Conservation (phyloP, 37 sponge, comb jelly and placozoan species). For the Beroe ovata region DNA sequence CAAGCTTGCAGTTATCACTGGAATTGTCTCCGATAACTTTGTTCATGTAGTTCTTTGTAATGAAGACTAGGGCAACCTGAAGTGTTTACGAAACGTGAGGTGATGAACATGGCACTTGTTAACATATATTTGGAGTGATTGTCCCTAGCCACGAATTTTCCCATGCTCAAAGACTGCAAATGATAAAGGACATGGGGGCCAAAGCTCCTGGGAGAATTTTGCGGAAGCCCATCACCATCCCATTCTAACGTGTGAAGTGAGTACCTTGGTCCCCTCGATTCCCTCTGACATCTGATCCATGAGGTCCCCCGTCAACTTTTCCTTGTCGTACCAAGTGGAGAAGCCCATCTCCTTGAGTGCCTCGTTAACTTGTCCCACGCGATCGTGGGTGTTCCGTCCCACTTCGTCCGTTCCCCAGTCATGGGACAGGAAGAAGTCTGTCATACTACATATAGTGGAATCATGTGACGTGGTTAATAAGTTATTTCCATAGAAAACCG, state of each 20-base stretch:
- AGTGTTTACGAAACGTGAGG: background rate
- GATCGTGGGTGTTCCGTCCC: constrained; percentile 20
- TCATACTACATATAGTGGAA: too few relatives aligned
- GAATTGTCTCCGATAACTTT: constrained; percentile 13
- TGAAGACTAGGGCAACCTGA: background rate
- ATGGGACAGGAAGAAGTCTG: constrained; percentile 53
- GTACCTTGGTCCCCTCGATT: constrained; percentile 14
- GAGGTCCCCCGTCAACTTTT: constrained; percentile 11
- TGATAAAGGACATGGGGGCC: too few relatives aligned
- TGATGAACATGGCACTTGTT: too few relatives aligned
- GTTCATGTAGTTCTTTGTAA: constrained; percentile 3
- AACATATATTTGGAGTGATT: too few relatives aligned
- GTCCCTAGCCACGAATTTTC: too few relatives aligned
- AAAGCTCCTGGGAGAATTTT: too few relatives aligned
- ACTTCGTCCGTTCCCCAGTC: constrained; percentile 67
- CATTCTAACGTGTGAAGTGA: too few relatives aligned
- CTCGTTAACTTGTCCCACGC: constrained; percentile 20
- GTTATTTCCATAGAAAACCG: too few relatives aligned
- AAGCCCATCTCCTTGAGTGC: constrained; percentile 2
- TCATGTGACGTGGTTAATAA: too few relatives aligned
- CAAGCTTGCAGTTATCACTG: constrained; percentile 26
- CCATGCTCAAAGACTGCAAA: too few relatives aligned
- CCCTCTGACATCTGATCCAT: constrained; percentile 54
- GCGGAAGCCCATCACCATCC: too few relatives aligned
- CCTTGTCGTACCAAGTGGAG: constrained; percentile 40